Conservation (phyloP, 2,888 invertebrate species). For the Neocrepidodera transversa region DNA sequence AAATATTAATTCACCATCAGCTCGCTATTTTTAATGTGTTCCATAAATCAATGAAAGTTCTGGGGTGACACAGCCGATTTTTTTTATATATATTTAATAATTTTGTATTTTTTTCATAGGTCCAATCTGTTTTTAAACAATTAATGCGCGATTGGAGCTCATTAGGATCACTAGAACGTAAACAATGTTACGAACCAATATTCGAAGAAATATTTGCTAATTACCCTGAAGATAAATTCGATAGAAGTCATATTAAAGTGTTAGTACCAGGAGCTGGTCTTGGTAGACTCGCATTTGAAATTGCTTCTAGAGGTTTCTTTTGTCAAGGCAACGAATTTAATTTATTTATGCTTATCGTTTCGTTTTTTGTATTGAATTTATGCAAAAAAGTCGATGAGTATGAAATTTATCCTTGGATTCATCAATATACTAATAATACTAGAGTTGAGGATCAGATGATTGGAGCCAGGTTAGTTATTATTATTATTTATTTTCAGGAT, state of each 20-base stretch:
- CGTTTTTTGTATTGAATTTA: conserved; percentile 93
- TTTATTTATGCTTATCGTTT: conserved; percentile 95
- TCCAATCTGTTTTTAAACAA: conserved; percentile 93
- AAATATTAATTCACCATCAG: too few species aligned
- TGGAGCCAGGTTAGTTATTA: conserved; percentile 62
- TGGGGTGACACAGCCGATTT: too few species aligned
- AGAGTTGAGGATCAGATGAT: conserved; percentile 81
- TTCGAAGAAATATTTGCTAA: conserved; percentile 79
- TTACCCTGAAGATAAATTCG: conserved; percentile 71
- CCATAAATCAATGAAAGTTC: too few species aligned
- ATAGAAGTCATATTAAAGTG: conserved; percentile 70
- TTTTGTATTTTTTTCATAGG: conserved; percentile 57
- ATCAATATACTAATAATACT: conserved; percentile 91
- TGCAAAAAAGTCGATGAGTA: conserved; percentile 76
- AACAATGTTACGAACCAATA: conserved; percentile 89
- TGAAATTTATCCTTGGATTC: conserved; percentile 92
- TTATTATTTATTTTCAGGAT: conserved; percentile 4
- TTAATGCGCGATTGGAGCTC: conserved; percentile 97
- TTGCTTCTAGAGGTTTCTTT: conserved; percentile 85
- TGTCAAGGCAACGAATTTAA: conserved; percentile 99
- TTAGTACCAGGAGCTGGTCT: conserved; percentile 97
- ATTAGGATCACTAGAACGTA: conserved; percentile 81
- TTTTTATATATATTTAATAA: too few species aligned
- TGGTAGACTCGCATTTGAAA: conserved; percentile 92
- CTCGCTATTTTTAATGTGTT: too few species aligned